Percentiles rank a stretch among this genome's conserved stretches.
These are phyloP conservation scores for Metacarcinus magister DNA, from an alignment of 2,888 invertebrate genomes.

Conservation along the genomic window DNA sequence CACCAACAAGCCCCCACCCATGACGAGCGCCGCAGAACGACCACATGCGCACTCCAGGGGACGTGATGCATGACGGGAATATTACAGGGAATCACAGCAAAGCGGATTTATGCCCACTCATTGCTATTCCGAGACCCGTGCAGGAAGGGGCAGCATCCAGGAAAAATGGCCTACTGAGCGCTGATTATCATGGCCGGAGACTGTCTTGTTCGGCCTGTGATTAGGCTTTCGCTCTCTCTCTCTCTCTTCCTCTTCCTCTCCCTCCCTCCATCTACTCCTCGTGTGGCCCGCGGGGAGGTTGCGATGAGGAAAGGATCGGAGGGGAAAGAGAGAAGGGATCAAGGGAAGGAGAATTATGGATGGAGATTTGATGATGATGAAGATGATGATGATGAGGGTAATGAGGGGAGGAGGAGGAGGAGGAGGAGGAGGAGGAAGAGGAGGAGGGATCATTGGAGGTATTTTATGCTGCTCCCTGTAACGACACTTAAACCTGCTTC, in stretches of 20 bases:
- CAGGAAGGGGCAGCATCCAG: not conserved
- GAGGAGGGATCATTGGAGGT: not conserved
- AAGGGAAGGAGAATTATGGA: not conserved
- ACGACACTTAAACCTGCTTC: not conserved
- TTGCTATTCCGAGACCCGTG: not conserved
- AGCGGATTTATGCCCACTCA: not conserved
- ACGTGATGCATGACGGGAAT: slow-evolving; percentile 2
- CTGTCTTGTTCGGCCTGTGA: slow-evolving; percentile 47
- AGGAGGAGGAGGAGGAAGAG: too few relatives aligned
- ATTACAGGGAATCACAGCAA: not conserved
- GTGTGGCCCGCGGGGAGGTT: not conserved
- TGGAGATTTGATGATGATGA: not conserved
- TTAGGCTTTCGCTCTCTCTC: not conserved
- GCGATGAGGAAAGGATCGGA: not conserved
- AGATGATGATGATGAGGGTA: not conserved
- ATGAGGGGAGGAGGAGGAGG: not conserved
- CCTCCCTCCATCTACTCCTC: not conserved
- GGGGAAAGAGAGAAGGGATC: not conserved
- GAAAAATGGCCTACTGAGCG: slow-evolving; percentile 43
- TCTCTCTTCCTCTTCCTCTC: not conserved
- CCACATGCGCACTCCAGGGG: not conserved
- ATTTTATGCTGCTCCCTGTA: not conserved
- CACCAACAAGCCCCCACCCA: not conserved
- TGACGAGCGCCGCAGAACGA: not conserved
- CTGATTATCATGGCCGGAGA: slow-evolving; percentile 36